Evolutionary conservation across 2,797 vertebrate genomes (phyloP).

Genomic region (Streptopelia turtur): DNA sequence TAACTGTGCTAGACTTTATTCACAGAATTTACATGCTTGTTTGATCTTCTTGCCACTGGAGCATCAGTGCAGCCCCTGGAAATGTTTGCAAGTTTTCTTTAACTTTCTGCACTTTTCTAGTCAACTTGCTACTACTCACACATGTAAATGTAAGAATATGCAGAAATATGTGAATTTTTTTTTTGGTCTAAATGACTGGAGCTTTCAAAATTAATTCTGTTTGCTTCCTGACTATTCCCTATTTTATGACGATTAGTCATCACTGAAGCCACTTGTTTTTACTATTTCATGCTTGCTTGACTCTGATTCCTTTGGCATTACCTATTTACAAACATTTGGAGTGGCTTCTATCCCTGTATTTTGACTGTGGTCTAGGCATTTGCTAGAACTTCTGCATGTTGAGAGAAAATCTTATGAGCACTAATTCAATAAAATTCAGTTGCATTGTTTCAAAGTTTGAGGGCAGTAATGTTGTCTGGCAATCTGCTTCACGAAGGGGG

Average conservation of each 20-base stretch:
- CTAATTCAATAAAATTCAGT: neutral
- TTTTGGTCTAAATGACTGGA: neutral
- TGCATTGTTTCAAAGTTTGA: neutral
- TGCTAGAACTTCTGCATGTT: neutral
- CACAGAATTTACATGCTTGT: neutral
- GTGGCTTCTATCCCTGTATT: neutral
- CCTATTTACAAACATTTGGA: constrained; percentile 25
- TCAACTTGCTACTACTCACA: neutral
- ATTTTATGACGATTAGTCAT: constrained; percentile 18
- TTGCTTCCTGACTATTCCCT: constrained; percentile 44
- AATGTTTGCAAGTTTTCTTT: neutral
- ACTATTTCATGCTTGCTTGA: constrained; percentile 42
- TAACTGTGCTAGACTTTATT: neutral
- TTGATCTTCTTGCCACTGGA: neutral
- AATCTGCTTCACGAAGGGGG: neutral
- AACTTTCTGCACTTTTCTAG: neutral
- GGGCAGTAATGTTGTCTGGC: neutral
- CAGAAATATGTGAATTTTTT: neutral
- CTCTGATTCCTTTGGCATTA: constrained; percentile 44
- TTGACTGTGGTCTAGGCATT: neutral
- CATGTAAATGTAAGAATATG: neutral
- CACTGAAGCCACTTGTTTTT: neutral
- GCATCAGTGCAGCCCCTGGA: neutral
- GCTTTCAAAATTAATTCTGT: constrained; percentile 34
- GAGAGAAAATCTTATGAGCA: neutral